phyloP scores from a whole-genome alignment of 2,113 vertebrate species.

The Scomber scombrus region DNA sequence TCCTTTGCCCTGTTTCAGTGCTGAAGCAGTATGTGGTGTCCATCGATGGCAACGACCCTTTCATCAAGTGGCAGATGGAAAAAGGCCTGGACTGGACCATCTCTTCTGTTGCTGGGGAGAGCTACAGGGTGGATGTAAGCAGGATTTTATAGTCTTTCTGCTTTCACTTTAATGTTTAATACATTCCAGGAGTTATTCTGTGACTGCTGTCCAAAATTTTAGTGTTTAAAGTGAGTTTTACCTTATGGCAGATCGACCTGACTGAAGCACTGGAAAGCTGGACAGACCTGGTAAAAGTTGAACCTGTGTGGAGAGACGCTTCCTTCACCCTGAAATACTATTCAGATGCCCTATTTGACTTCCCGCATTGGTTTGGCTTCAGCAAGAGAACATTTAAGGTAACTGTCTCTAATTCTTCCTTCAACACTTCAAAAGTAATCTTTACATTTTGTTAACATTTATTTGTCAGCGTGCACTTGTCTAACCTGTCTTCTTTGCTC shows the following conservation, averaged over 20 bases:
- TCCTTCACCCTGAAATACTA: constrained; percentile 78
- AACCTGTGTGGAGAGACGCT: constrained; percentile 64
- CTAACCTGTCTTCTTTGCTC: constrained; percentile 1
- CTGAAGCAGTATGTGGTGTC: constrained; percentile 67
- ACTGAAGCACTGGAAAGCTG: constrained; percentile 63
- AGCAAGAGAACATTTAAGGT: constrained; percentile 77
- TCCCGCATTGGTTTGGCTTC: constrained; percentile 79
- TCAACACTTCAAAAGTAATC: neutral
- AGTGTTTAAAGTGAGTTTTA: neutral
- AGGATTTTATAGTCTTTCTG: neutral
- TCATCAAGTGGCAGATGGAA: constrained; percentile 78
- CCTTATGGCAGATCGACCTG: constrained; percentile 69
- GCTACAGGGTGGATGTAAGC: constrained; percentile 79
- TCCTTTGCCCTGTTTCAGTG: constrained; percentile 18
- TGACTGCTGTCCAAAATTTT: neutral
- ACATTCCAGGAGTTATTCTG: neutral
- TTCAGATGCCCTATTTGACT: constrained; percentile 81
- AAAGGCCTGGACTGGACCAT: constrained; percentile 78
- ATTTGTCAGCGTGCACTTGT: neutral
- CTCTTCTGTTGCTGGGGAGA: constrained; percentile 81
- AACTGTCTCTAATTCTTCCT: fast-evolving
- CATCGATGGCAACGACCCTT: constrained; percentile 67
- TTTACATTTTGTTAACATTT: neutral
- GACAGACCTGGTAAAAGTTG: neutral
- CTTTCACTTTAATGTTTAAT: neutral